A percentile compares a stretch with the other conserved stretches of the same genome.
Conservation (phyloP, 2,888 invertebrate species). For the Dicyrtomina minuta region DNA sequence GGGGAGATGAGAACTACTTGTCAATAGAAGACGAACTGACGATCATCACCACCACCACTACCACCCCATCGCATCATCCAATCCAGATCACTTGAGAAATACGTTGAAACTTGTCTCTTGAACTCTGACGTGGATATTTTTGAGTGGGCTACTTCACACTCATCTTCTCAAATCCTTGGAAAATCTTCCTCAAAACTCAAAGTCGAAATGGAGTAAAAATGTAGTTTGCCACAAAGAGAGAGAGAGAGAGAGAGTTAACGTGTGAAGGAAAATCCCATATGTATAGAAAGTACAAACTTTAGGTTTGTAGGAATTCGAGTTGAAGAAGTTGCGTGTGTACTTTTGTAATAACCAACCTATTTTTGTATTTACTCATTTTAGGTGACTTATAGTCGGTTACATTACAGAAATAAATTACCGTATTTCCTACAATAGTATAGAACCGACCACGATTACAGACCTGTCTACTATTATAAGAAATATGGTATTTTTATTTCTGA, state of each 20-base stretch:
- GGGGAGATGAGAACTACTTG: no score
- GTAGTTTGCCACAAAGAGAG: not conserved
- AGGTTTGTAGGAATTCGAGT: not conserved
- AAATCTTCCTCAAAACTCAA: no score
- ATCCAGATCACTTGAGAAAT: no score
- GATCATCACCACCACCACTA: not conserved
- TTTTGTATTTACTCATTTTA: no score
- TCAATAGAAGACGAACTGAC: not conserved
- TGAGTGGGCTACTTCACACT: no score
- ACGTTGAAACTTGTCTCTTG: no score
- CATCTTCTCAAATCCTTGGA: not conserved
- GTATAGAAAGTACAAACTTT: not conserved
- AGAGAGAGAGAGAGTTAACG: constrained; percentile 4
- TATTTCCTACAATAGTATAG: no score
- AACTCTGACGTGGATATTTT: not conserved
- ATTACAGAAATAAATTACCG: not conserved
- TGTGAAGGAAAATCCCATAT: not conserved
- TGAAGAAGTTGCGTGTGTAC: not conserved
- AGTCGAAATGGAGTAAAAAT: not conserved
- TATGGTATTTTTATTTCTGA: no score
- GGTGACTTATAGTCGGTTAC: no score
- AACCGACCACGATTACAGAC: no score
- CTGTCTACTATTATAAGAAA: no score
- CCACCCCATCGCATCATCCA: not conserved
- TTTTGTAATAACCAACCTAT: no score